A percentile compares a stretch with the other conserved stretches of the same genome.
Conservation (phyloP, 1,140 invertebrate genomes). For the Eupeodes corollae region DNA sequence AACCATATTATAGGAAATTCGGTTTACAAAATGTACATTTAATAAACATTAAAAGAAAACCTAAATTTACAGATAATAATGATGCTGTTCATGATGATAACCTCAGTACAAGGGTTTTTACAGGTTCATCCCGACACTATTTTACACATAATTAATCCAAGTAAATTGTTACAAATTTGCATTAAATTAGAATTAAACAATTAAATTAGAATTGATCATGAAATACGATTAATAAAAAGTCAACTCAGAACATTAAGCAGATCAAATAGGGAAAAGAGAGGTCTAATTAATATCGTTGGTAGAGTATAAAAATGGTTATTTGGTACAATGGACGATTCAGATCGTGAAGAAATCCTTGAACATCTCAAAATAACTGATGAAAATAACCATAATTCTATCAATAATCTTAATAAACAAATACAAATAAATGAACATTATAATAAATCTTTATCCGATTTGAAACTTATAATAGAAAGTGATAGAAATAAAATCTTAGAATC, state of each 20-base stretch:
- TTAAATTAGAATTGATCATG: too few species aligned
- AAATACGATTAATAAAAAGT: not conserved
- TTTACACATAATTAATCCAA: too few species aligned
- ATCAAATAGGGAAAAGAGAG: not conserved
- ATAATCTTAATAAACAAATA: not conserved
- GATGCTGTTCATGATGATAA: not conserved
- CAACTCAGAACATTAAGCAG: not conserved
- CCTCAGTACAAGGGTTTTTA: too few species aligned
- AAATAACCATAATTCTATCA: conserved; percentile 2
- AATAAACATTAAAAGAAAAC: conserved; percentile 2
- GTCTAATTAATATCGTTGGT: conserved; percentile 1
- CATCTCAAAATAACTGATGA: not conserved
- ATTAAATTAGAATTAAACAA: too few species aligned
- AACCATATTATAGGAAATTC: not conserved
- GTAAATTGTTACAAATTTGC: too few species aligned
- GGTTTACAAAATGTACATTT: not conserved
- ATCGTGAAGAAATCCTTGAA: not conserved
- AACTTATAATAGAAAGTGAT: too few species aligned
- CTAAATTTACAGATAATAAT: not conserved
- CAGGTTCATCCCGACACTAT: too few species aligned
- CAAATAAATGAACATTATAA: conserved; percentile 1
- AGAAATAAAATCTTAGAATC: too few species aligned
- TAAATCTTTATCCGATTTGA: too few species aligned
- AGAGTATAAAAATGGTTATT: not conserved
- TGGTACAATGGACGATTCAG: conserved; percentile 4